Percentiles rank a stretch among this genome's conserved stretches.
Evolutionary conservation across 1,140 invertebrate species (phyloP).

Genomic region (Ruditapes philippinarum): DNA sequence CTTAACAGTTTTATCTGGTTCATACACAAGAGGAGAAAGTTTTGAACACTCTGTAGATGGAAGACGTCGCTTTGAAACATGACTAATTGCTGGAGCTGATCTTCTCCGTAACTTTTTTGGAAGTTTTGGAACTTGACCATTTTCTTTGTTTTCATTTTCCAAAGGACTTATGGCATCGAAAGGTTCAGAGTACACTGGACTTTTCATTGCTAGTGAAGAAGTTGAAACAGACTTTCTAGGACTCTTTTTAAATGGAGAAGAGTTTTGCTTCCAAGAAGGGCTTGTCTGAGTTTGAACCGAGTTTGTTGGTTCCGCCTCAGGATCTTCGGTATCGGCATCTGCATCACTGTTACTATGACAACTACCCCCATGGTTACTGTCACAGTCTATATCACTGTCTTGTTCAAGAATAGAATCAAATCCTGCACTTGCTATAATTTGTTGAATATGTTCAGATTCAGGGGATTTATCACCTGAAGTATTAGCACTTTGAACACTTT

Average conservation of each 20-base stretch:
- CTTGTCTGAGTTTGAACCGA: slow-evolving; percentile 73
- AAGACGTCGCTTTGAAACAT: slow-evolving; percentile 51
- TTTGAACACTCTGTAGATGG: slow-evolving; percentile 46
- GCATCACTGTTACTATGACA: slow-evolving; percentile 51
- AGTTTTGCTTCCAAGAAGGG: slow-evolving; percentile 72
- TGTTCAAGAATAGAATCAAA: slow-evolving; percentile 53
- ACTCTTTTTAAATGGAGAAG: slow-evolving; percentile 63
- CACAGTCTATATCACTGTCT: slow-evolving; percentile 67
- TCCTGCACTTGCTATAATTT: slow-evolving; percentile 8
- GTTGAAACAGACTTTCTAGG: slow-evolving; percentile 76
- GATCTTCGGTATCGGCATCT: slow-evolving; percentile 56
- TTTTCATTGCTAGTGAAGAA: slow-evolving; percentile 85
- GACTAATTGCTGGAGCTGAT: slow-evolving; percentile 71
- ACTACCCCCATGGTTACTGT: slow-evolving; percentile 50
- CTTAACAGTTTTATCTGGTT: slow-evolving; percentile 18
- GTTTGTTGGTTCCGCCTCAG: slow-evolving; percentile 34
- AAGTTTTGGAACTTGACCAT: slow-evolving; percentile 54
- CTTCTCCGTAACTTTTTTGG: slow-evolving; percentile 65
- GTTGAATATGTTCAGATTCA: neutral
- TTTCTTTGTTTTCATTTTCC: slow-evolving; percentile 53
- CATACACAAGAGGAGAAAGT: slow-evolving; percentile 66
- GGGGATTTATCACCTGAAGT: neutral
- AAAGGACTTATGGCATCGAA: slow-evolving; percentile 92
- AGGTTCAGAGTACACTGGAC: slow-evolving; percentile 97
- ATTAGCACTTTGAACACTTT: slow-evolving; percentile 10